Evolutionary conservation across 2,113 vertebrate genomes (phyloP).

Genomic region (Poicephalus meyeri): DNA sequence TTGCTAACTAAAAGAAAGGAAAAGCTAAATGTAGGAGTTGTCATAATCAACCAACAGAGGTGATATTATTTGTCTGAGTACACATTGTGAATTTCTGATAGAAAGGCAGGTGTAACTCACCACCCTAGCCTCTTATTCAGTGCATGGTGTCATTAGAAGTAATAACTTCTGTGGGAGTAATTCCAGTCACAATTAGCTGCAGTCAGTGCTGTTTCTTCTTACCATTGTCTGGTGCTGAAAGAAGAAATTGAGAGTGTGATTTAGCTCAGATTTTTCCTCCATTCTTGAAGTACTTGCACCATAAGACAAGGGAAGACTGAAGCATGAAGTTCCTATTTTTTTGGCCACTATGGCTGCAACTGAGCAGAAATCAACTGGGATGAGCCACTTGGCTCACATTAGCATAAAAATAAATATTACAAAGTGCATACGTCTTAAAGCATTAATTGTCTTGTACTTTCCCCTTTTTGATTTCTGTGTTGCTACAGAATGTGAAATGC

Average conservation of each 20-base stretch:
- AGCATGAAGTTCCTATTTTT: neutral
- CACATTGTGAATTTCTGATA: neutral
- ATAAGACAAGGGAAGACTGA: neutral
- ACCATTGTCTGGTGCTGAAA: neutral
- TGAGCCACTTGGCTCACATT: neutral
- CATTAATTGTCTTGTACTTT: neutral
- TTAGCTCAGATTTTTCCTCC: neutral
- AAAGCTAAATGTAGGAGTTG: neutral
- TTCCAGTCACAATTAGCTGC: neutral
- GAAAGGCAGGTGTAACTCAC: neutral
- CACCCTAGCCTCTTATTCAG: neutral
- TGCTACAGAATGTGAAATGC: neutral
- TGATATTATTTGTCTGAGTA: neutral
- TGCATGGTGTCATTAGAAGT: neutral
- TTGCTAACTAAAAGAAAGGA: neutral
- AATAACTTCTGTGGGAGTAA: neutral
- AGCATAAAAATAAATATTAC: neutral
- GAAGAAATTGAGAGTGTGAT: neutral
- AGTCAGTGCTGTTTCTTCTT: neutral
- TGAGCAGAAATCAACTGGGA: neutral
- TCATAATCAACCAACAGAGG: neutral
- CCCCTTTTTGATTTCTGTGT: neutral
- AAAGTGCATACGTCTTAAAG: neutral
- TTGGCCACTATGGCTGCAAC: neutral
- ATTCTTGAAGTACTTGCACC: accelerated